Evolutionary conservation across 2,797 vertebrate species (phyloP).

Genomic region (Myripristis murdjan): DNA sequence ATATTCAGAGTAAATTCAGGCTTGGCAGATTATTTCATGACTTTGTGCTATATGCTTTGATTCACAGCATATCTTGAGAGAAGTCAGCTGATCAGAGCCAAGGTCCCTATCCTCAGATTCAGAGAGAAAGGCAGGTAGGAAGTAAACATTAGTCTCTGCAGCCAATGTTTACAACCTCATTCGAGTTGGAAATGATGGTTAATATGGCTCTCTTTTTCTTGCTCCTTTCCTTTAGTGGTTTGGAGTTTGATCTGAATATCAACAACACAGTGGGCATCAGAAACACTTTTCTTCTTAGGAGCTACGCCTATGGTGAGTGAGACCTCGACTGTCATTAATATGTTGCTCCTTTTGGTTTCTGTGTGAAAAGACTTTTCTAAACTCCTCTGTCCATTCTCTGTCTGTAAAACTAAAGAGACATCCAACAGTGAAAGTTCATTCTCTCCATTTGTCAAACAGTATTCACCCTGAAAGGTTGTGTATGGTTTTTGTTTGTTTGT

Average conservation of each 20-base stretch:
- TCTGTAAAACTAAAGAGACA: not conserved
- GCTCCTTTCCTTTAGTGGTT: slow-evolving; percentile 80
- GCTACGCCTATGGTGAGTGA: slow-evolving; percentile 93
- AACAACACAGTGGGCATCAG: slow-evolving; percentile 98
- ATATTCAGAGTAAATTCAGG: not conserved
- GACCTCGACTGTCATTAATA: not conserved
- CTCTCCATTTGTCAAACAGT: not conserved
- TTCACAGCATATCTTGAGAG: slow-evolving; percentile 88
- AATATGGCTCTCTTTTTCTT: not conserved
- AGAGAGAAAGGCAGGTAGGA: slow-evolving; percentile 94
- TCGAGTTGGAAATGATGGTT: not conserved
- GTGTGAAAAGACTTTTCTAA: not conserved
- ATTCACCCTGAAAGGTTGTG: not conserved
- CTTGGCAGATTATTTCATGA: slow-evolving; percentile 16
- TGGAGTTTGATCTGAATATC: slow-evolving; percentile 98
- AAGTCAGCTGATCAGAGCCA: slow-evolving; percentile 94
- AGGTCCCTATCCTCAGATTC: slow-evolving; percentile 98
- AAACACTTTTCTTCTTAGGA: slow-evolving; percentile 97
- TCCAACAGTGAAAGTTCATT: not conserved
- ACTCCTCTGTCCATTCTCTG: not conserved
- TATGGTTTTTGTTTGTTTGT: slow-evolving; percentile 19
- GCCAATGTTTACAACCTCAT: slow-evolving; percentile 3
- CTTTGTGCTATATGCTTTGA: slow-evolving; percentile 44
- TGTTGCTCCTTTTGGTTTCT: not conserved
- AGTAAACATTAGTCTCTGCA: slow-evolving; percentile 4